Evolutionary conservation across 2,797 vertebrate species (phyloP).

Genomic region (Bradypodion ventrale): DNA sequence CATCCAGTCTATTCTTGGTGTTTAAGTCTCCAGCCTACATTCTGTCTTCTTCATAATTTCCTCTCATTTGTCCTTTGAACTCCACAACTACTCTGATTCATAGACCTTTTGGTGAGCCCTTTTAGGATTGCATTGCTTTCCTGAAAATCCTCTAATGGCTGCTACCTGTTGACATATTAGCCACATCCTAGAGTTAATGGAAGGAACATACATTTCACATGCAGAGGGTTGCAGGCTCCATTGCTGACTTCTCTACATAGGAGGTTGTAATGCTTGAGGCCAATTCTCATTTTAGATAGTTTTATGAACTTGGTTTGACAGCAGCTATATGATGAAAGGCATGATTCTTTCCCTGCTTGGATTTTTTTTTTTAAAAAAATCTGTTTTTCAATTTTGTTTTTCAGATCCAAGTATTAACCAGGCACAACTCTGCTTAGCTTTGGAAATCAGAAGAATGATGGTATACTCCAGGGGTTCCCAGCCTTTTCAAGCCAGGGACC

Average conservation of each 20-base stretch:
- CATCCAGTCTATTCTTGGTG: neutral
- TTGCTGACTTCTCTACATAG: neutral
- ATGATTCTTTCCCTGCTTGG: too few species aligned
- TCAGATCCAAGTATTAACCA: too few species aligned
- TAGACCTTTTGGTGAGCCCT: neutral
- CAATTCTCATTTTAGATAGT: neutral
- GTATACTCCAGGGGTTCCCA: too few species aligned
- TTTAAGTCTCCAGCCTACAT: neutral
- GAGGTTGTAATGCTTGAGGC: too few species aligned
- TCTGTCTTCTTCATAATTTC: neutral
- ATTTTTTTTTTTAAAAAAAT: too few species aligned
- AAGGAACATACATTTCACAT: neutral
- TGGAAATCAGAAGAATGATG: too few species aligned
- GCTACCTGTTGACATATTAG: constrained; percentile 9
- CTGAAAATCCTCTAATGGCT: neutral
- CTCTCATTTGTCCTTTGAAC: neutral
- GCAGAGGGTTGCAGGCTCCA: neutral
- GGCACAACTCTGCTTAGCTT: too few species aligned
- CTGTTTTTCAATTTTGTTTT: too few species aligned
- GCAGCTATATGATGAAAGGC: neutral
- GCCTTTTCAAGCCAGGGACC: too few species aligned
- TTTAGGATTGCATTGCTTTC: constrained; percentile 6
- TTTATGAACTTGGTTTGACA: neutral
- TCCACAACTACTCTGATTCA: neutral
- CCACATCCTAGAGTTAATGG: neutral